A percentile compares a stretch with the other conserved stretches of the same genome.
phyloP scores from a whole-genome alignment of 2,888 invertebrate genomes.

The Dolichopus griseipennis region DNA sequence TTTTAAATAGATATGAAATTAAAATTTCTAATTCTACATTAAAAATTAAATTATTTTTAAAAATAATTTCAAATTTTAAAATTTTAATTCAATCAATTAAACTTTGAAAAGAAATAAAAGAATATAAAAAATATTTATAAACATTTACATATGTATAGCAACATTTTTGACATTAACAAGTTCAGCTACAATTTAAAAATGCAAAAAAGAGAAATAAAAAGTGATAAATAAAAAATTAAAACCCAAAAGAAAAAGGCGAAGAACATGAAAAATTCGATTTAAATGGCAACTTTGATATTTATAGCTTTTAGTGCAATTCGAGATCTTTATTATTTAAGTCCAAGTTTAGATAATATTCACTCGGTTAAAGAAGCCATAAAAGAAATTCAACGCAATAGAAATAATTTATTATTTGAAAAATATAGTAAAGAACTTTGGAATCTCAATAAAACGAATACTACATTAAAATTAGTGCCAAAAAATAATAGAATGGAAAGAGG shows the following conservation, averaged over 20 bases:
- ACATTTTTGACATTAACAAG: too few relatives aligned
- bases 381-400: slow-evolving; percentile 1
- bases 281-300: slow-evolving; percentile 39
- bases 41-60: too few relatives aligned
- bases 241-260: neutral
- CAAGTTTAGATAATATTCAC: neutral
- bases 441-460: neutral
- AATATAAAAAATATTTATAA: too few relatives aligned
- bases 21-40: too few relatives aligned
- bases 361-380: neutral
- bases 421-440: neutral
- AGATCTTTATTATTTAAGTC: slow-evolving; percentile 31
- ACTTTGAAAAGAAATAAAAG: too few relatives aligned
- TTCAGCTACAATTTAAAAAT: too few relatives aligned
- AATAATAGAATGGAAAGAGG: neutral
- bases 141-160: too few relatives aligned
- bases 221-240: too few relatives aligned
- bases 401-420: neutral
- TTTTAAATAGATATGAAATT: too few relatives aligned
- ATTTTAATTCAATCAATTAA: too few relatives aligned
- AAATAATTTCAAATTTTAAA: too few relatives aligned
- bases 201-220: too few relatives aligned
- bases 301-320: slow-evolving; percentile 31
- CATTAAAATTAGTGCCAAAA: neutral
- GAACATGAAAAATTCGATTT: slow-evolving; percentile 13